These are phyloP conservation scores for Lottia gigantea DNA, from an alignment of 2,888 invertebrate species.

Conservation along the genomic window DNA sequence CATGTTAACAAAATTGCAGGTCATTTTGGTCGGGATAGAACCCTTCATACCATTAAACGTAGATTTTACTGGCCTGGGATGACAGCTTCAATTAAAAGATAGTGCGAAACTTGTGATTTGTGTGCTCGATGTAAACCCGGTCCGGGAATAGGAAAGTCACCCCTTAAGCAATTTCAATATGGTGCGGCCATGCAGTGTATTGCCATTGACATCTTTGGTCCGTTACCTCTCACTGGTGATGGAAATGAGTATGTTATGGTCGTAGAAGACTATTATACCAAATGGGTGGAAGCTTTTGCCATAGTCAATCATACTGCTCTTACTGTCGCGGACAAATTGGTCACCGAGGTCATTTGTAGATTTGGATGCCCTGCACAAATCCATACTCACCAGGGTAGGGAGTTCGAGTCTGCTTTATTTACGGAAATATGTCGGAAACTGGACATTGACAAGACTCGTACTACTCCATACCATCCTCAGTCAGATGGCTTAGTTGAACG, in stretches of 20 bases:
- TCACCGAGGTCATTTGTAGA: too few relatives aligned
- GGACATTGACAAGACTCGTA: too few relatives aligned
- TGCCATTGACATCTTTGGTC: slow-evolving; percentile 7
- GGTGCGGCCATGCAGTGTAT: slow-evolving; percentile 1
- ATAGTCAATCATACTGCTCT: too few relatives aligned
- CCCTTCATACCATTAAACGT: slow-evolving; percentile 12
- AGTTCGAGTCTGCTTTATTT: too few relatives aligned
- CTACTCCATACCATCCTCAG: too few relatives aligned
- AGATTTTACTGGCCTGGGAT: slow-evolving; percentile 22
- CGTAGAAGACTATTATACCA: slow-evolving; percentile 8
- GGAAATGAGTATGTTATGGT: slow-evolving; percentile 17
- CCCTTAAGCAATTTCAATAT: not conserved
- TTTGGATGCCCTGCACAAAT: too few relatives aligned
- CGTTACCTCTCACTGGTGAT: not conserved
- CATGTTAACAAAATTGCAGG: slow-evolving; percentile 12
- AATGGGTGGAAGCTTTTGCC: slow-evolving; percentile 5
- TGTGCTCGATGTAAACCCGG: slow-evolving; percentile 8
- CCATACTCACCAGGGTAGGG: too few relatives aligned
- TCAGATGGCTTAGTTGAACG: too few relatives aligned
- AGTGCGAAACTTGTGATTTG: slow-evolving; percentile 15
- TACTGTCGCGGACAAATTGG: too few relatives aligned
- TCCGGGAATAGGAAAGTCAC: not conserved
- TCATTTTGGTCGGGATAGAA: slow-evolving; percentile 20
- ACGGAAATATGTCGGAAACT: too few relatives aligned
- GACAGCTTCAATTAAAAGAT: slow-evolving; percentile 2